Evolutionary conservation across 2,113 vertebrate genomes (phyloP).

Genomic region (Myotis lucifugus): DNA sequence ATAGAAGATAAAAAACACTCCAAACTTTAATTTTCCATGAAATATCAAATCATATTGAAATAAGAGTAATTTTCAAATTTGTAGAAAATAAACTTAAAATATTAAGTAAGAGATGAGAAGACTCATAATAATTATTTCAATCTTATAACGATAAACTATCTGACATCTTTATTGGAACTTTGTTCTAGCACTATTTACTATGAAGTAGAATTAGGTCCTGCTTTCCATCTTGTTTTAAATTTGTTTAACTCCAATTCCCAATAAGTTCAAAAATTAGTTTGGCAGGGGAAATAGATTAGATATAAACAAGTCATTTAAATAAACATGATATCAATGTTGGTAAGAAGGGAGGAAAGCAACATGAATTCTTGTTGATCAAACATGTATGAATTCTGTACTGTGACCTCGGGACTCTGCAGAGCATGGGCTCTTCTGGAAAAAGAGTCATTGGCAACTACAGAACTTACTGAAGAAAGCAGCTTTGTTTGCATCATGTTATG

Average conservation of each 20-base stretch:
- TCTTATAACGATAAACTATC: background rate
- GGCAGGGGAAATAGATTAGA: background rate
- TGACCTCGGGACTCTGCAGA: background rate
- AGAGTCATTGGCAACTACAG: background rate
- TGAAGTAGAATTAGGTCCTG: background rate
- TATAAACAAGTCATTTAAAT: background rate
- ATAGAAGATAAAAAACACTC: background rate
- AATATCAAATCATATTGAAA: background rate
- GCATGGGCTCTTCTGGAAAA: background rate
- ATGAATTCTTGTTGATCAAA: background rate
- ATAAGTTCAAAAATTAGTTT: background rate
- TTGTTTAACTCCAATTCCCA: background rate
- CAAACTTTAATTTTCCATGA: constrained; percentile 29
- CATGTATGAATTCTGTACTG: background rate
- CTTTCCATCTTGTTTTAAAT: constrained; percentile 19
- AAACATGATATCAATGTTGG: background rate
- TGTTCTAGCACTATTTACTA: constrained; percentile 4
- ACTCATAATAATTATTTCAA: background rate
- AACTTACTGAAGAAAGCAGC: background rate
- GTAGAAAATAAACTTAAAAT: constrained; percentile 2
- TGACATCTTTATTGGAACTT: background rate
- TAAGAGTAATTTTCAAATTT: background rate
- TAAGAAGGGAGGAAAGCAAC: background rate
- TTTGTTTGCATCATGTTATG: background rate
- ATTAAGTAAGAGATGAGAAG: background rate